These are phyloP conservation scores for Silurus aristotelis DNA, from an alignment of 2,797 vertebrate species.

Conservation along the genomic window DNA sequence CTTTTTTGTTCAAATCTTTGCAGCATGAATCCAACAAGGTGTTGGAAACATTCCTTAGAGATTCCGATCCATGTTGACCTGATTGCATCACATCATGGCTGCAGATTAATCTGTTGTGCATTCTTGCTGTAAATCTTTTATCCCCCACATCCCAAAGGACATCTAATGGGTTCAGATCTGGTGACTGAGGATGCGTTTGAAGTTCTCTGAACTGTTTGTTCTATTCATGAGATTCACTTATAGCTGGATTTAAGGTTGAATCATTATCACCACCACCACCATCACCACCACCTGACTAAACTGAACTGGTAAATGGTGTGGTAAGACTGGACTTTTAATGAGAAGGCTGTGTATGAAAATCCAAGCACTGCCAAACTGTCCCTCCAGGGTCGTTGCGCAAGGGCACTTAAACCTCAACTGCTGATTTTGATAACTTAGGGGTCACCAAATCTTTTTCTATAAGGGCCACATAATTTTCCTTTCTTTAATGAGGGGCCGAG, in stretches of 20 bases:
- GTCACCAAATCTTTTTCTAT: no score
- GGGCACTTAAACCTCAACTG: no score
- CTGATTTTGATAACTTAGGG: no score
- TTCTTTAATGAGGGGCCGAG: no score
- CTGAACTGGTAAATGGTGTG: neutral
- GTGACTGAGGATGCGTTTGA: neutral
- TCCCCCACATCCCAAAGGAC: neutral
- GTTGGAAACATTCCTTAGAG: neutral
- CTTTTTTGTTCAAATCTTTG: neutral
- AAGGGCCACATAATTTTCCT: no score
- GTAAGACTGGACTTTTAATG: no score
- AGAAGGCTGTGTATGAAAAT: no score
- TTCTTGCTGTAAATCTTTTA: constrained; percentile 2
- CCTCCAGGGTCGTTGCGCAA: no score
- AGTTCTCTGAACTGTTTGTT: neutral
- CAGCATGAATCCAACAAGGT: neutral
- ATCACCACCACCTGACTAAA: neutral
- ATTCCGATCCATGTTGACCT: neutral
- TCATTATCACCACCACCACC: neutral
- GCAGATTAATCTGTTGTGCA: neutral
- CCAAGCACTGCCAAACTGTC: no score
- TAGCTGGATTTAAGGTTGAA: no score
- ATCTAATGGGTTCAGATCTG: neutral
- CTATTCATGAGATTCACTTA: neutral
- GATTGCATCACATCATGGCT: neutral